These are phyloP conservation scores for Xenops minutus DNA, from an alignment of 2,797 vertebrate genomes.

Conservation along the genomic window DNA sequence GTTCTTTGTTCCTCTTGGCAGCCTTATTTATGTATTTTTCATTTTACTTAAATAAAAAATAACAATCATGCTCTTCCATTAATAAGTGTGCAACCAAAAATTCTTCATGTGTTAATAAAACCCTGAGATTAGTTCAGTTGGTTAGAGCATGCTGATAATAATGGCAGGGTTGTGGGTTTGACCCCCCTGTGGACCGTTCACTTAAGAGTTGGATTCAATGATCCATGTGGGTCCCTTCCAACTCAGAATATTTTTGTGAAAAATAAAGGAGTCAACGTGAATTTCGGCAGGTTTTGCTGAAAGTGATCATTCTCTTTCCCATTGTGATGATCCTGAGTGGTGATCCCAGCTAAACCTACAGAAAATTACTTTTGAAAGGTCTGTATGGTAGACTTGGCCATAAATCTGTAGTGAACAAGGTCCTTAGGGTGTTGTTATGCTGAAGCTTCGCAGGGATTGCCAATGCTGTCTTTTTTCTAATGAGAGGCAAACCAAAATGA, in stretches of 20 bases:
- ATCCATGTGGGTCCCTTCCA: neutral
- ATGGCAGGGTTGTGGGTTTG: neutral
- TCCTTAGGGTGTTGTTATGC: neutral
- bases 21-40: neutral
- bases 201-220: fast-evolving
- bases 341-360: neutral
- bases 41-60: neutral
- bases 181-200: neutral
- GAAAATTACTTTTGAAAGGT: neutral
- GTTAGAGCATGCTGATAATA: neutral
- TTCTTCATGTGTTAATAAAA: neutral
- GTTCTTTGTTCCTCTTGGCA: neutral
- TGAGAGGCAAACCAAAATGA: neutral
- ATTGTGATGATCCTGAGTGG: neutral
- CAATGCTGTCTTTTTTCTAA: neutral
- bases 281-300: neutral
- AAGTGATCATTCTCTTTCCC: neutral
- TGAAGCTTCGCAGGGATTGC: neutral
- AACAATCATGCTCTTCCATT: neutral
- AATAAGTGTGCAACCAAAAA: neutral
- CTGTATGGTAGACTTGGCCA: neutral
- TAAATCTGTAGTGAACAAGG: neutral
- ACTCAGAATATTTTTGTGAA: neutral
- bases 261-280: neutral
- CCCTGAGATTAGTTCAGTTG: neutral